Evolutionary conservation across 2,888 invertebrate genomes (phyloP).

Genomic region (Spialia ferax): DNA sequence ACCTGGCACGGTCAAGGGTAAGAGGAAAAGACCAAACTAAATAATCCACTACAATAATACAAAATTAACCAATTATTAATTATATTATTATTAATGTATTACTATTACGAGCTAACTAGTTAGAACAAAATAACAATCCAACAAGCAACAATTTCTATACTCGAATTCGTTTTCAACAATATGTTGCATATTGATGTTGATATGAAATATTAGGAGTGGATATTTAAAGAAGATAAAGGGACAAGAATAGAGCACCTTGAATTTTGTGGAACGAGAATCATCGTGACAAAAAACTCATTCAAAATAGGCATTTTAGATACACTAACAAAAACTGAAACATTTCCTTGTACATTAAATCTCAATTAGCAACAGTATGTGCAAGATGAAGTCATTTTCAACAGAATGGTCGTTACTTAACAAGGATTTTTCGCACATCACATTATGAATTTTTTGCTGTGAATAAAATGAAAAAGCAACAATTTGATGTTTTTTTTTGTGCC

Average conservation of each 20-base stretch:
- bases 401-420: slow-evolving; percentile 19
- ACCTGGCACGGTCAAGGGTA: background rate
- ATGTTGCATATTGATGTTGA: too few species aligned
- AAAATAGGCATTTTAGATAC: slow-evolving; percentile 7
- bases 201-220: too few species aligned
- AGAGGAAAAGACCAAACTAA: background rate
- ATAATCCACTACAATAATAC: too few species aligned
- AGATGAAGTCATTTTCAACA: slow-evolving; percentile 31
- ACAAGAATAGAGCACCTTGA: background rate
- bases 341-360: slow-evolving; percentile 35
- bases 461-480: background rate
- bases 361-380: slow-evolving; percentile 22
- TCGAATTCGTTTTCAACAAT: too few species aligned
- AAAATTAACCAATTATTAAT: too few species aligned
- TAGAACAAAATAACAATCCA: too few species aligned
- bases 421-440: slow-evolving; percentile 26
- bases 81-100: too few species aligned
- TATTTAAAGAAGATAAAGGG: too few species aligned
- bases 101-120: too few species aligned
- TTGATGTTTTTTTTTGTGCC: background rate
- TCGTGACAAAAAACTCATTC: background rate
- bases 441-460: slow-evolving; percentile 9
- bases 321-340: slow-evolving; percentile 6
- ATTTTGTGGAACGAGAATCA: background rate
- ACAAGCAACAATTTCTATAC: too few species aligned